These are phyloP conservation scores for Labeo rohita DNA, from an alignment of 2,113 vertebrate genomes.

Conservation along the genomic window DNA sequence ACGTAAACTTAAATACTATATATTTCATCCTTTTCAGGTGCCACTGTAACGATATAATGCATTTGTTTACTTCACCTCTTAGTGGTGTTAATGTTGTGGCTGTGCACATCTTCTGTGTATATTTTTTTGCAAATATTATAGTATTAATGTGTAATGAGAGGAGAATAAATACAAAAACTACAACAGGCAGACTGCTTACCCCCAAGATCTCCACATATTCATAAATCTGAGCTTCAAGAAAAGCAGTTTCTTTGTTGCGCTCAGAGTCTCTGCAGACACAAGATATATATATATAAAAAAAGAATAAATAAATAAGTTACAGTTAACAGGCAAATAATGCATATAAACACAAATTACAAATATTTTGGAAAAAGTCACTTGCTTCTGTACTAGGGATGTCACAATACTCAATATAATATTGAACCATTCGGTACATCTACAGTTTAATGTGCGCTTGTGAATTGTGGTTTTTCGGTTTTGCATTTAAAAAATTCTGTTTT, in stretches of 20 bases:
- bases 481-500: no score
- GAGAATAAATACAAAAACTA: neutral
- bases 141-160: neutral
- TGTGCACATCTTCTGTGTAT: no score
- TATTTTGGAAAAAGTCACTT: neutral
- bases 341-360: no score
- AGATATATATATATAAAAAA: neutral
- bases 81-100: no score
- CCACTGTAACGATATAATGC: no score
- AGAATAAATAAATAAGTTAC: neutral
- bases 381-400: neutral
- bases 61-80: no score
- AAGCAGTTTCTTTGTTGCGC: constrained; percentile 94
- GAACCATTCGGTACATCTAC: no score
- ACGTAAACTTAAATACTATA: neutral
- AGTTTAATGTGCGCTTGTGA: no score
- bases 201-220: constrained; percentile 96
- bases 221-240: constrained; percentile 96
- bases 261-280: constrained; percentile 86
- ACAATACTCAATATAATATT: no score
- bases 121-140: no score
- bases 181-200: constrained; percentile 75
- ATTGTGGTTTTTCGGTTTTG: no score
- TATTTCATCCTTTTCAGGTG: no score
- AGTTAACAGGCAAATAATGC: neutral